Evolutionary conservation across 2,113 vertebrate species (phyloP), one percentile per base, ranked within the genome.

Genomic region (Heliornis fulica): DNA sequence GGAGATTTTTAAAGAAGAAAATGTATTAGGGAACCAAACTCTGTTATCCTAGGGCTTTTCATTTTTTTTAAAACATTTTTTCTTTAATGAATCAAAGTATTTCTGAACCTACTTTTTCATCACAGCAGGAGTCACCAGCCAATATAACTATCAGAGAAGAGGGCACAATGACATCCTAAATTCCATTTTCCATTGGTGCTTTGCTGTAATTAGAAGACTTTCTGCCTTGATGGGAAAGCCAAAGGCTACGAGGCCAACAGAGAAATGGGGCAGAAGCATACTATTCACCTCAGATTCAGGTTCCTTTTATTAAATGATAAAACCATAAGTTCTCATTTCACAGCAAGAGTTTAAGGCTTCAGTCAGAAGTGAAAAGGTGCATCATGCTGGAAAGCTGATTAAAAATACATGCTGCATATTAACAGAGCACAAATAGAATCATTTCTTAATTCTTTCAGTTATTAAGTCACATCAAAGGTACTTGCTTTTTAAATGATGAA

Each of bases 191-290:
- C 70, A 38, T 93, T 94, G 94, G 74, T 81, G 76, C 69, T 94
- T 93, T 78, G 31, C 60, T 94, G 84, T 93, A 95, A 97, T 98
- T 95, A 97, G 90, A 93, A 93, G 91, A 48, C 81, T 96, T 95
- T 95, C 57, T 89, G 84, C 87, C 87, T 94, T 94, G 90, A 87
- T 94, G 78, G 91, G 88, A 90, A 79, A 74, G 74, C 75, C 76
- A 60, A 15, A 80, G 86, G 93, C 89, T 89, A 38, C 0, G 45
- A 91, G 76, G 91, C 68, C 43, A 83, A 57, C 15, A 36, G 45
- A 95, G 87, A 94, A 94, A 79, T 87, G 64, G 76, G 78, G 31
- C 81, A 83, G 75, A 89, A 87, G 57, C 83, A 60, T n/a, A 12
- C 13, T 31, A 69, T 61, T 71, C 88, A 95, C 87, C 75, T 88